Evolutionary conservation across 2,888 invertebrate species (phyloP).

Genomic region (Polydrusus tereticollis): DNA sequence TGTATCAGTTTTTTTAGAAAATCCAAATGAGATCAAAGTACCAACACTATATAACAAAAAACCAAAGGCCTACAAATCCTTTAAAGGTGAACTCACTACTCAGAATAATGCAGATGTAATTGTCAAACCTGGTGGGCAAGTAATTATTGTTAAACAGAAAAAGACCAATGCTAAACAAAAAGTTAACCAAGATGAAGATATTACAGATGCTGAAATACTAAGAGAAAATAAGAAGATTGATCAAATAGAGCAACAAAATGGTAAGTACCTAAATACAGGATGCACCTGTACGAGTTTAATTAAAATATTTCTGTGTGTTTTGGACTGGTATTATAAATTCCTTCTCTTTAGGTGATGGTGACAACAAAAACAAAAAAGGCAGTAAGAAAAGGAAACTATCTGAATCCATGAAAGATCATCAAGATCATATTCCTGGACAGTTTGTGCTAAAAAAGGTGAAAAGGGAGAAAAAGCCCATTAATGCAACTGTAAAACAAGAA

Average conservation of each 20-base stretch:
- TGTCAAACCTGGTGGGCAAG: constrained; percentile 73
- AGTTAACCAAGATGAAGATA: constrained; percentile 1
- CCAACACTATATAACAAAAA: constrained; percentile 69
- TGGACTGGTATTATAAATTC: too few relatives aligned
- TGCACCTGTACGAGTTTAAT: neutral
- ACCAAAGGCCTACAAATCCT: constrained; percentile 69
- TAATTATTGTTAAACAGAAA: constrained; percentile 59
- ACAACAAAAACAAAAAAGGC: neutral
- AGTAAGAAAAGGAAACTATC: constrained; percentile 10
- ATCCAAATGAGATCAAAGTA: constrained; percentile 69
- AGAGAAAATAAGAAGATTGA: constrained; percentile 7
- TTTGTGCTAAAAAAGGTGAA: neutral
- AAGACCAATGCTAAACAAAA: constrained; percentile 4
- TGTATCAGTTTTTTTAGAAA: constrained; percentile 67
- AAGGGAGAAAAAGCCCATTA: neutral
- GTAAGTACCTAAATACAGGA: constrained; percentile 3
- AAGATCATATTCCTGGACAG: neutral
- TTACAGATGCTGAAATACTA: constrained; percentile 12
- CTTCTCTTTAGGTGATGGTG: neutral
- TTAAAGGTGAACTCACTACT: constrained; percentile 75
- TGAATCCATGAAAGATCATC: neutral
- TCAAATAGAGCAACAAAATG: neutral
- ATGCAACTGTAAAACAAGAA: neutral
- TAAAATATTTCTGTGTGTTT: too few relatives aligned
- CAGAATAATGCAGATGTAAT: constrained; percentile 68